Evolutionary conservation across 1,140 invertebrate species (phyloP), one percentile per base, ranked within the genome.

Genomic region (Tetraneura akinire): DNA sequence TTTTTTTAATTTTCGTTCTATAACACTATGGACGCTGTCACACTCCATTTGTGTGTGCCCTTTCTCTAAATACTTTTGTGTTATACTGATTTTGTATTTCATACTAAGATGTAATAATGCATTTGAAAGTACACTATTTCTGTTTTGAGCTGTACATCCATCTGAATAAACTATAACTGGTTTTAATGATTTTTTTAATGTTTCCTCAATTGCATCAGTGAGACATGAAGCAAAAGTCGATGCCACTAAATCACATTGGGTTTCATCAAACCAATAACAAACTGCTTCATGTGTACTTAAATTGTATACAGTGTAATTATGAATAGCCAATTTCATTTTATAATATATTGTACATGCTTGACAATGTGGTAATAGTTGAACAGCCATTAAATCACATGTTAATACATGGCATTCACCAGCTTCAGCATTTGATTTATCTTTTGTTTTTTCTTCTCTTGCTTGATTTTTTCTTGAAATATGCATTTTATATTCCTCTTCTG

Each of bases 241-340:
- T 66, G 62, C 26, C 3, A 42, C 37, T 11, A 66, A 18, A 23
- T 66, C 29, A 32, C n/a, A 29, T 10, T 66, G 29, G 8, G 5
- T 42, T 16, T 66, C 62, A n/a, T 66, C 29, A 29, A 29, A 66
- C 62, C 26, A 42, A 66, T 32, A 66, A 42, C 26, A 66, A 32
- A 32, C 23, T 13, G 29, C 26, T 32, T 66, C 26, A 11, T 32
- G 62, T 4, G 14, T 32, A 13, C 37, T n/a, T 21, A 66, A 10
- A 5, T 42, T 21, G 10, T 66, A 66, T 1, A 66, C 26, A 3
- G 37, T 66, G 26, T 32, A 66, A n/a, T 66, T 66, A 16, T 66
- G 62, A 14, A 66, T 23, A 18, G n/a, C n/a, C 3, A 66, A 3
- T 66, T 66, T 66, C 37, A 42, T 66, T 29, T 42, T 29, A 42